Conservation (phyloP, 2,113 vertebrate genomes). For the Chionodraco myersi region DNA sequence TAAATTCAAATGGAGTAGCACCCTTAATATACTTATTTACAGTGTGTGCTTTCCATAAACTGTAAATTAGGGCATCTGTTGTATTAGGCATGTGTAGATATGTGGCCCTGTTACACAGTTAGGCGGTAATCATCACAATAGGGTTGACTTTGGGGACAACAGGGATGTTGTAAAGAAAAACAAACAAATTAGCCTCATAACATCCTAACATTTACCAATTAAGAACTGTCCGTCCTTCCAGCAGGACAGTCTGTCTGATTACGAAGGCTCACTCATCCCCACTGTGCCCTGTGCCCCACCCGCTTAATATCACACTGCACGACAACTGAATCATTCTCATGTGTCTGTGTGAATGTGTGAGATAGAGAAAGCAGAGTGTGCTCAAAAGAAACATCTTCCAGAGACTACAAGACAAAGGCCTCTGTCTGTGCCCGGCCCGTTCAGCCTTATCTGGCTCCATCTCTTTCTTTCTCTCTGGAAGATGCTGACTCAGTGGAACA, state of each 20-base stretch:
- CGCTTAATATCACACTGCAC: slow-evolving; percentile 64
- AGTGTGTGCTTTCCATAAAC: background rate
- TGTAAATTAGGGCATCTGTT: background rate
- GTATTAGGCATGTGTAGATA: background rate
- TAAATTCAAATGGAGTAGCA: background rate
- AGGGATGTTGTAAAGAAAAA: slow-evolving; percentile 32
- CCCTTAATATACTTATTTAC: background rate
- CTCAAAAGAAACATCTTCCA: slow-evolving; percentile 57
- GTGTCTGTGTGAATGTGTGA: slow-evolving; percentile 11
- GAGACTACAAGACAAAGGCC: slow-evolving; percentile 56
- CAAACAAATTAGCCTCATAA: slow-evolving; percentile 20
- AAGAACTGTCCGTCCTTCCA: slow-evolving; percentile 41
- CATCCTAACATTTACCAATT: slow-evolving; percentile 17
- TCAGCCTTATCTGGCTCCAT: slow-evolving; percentile 31
- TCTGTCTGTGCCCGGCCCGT: slow-evolving; percentile 50
- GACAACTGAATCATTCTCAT: slow-evolving; percentile 66
- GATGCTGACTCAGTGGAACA: slow-evolving; percentile 70
- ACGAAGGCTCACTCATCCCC: slow-evolving; percentile 56
- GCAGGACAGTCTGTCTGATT: slow-evolving; percentile 70
- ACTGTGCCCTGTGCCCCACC: slow-evolving; percentile 51
- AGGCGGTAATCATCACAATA: slow-evolving; percentile 30
- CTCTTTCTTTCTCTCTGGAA: slow-evolving; percentile 25
- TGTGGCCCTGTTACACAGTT: background rate
- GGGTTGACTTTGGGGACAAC: slow-evolving; percentile 41
- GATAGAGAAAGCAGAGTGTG: slow-evolving; percentile 30